These are phyloP conservation scores for Pipra filicauda DNA, from an alignment of 2,113 vertebrate species.

Conservation along the genomic window DNA sequence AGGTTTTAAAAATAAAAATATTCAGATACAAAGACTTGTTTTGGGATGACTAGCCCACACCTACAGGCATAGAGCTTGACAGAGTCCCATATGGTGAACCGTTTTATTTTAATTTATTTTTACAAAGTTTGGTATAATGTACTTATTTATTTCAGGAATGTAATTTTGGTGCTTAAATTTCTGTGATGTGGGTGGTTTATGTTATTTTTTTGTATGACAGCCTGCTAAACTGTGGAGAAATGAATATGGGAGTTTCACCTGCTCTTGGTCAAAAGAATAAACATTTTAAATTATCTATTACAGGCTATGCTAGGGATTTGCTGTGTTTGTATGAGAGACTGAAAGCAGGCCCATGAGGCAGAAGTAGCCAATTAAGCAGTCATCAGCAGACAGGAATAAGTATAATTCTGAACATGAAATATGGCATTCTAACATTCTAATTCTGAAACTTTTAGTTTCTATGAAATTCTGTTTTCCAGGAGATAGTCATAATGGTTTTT, in stretches of 20 bases:
- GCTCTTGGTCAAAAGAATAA: not conserved
- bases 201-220: not conserved
- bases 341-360: not conserved
- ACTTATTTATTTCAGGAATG: not conserved
- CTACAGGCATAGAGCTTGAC: not conserved
- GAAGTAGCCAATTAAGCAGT: not conserved
- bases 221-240: not conserved
- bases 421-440: not conserved
- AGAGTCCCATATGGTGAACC: not conserved
- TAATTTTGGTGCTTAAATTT: not conserved
- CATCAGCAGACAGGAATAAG: not conserved
- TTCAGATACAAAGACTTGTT: not conserved
- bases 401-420: not conserved
- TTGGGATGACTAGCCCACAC: not conserved
- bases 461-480: not conserved
- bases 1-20: not conserved
- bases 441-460: not conserved
- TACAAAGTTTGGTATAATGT: not conserved
- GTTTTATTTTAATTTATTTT: constrained; percentile 10
- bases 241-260: not conserved
- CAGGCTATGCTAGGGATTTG: not conserved
- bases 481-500: not conserved
- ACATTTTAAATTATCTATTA: not conserved
- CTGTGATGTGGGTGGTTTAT: not conserved
- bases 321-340: not conserved